Evolutionary conservation across 2,113 vertebrate species (phyloP).

Genomic region (Pelusios castaneus): DNA sequence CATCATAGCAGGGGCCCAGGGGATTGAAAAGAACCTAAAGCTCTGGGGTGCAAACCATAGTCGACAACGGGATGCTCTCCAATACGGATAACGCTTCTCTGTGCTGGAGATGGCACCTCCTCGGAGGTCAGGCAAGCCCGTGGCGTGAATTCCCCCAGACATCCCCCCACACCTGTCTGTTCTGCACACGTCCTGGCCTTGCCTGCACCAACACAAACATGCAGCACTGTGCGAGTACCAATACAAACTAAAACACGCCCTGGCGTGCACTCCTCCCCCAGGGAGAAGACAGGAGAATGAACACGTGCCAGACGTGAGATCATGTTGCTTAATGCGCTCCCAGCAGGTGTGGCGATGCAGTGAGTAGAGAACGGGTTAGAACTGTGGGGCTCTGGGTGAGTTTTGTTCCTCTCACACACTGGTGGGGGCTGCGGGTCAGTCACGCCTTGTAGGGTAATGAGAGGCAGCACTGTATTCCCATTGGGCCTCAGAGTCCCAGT

Average conservation of each 20-base stretch:
- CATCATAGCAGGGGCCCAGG: not conserved
- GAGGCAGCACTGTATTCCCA: not conserved
- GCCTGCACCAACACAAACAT: not conserved
- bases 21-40: not conserved
- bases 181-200: not conserved
- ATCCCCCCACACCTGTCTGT: not conserved
- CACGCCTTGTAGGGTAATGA: not conserved
- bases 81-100: not conserved
- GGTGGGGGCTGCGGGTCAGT: not conserved
- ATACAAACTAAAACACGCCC: too few species aligned
- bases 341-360: not conserved
- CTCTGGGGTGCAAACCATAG: not conserved
- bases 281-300: too few species aligned
- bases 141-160: not conserved
- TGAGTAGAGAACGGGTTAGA: not conserved
- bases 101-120: not conserved
- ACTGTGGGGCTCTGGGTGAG: not conserved
- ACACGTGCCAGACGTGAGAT: not conserved
- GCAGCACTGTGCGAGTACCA: not conserved
- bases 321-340: not conserved
- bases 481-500: not conserved
- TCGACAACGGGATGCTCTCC: not conserved
- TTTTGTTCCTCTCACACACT: not conserved
- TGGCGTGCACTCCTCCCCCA: too few species aligned
- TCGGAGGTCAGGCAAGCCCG: not conserved